Evolutionary conservation across 2,888 invertebrate species (phyloP), one percentile per base, ranked within the genome.

Genomic region (Nomada ferruginata): DNA sequence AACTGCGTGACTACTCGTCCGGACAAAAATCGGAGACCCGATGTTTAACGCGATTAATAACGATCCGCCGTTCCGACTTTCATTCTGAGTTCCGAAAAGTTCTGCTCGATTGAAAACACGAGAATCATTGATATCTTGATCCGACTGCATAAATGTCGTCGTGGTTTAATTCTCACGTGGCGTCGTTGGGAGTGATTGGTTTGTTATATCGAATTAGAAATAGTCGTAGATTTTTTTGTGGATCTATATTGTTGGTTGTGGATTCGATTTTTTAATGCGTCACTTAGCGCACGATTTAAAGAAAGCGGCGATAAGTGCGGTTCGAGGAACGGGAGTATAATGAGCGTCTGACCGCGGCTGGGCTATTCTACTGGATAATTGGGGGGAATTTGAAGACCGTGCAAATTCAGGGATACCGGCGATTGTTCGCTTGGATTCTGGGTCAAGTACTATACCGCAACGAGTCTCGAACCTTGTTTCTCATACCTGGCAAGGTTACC

Each of bases 401-500:
- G 75, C 76, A 68, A 77, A 61, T 77, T 64, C 61, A 47, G 50
- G 71, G 74, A 83, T 65, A 26, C 68, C 65, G 55, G 18, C 71
- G 69, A 80, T 83, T 83, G 84, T 84, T 76, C 71, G 55, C 13
- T 57, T 63, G 70, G 47, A 88, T 90, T 89, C 86, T 89, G 84
- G 90, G 89, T 90, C 88, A 88, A 87, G 83, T 81, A 77, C 88
- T 84, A 75, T 86, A 80, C 63, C 55, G 84, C 65, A 69, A 42
- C 66, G 79, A 85, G 85, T 79, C 87, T 84, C 86, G 87, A 85
- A 82, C 80, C 82, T 85, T 79, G 85, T 82, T 88, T 89, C 88
- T 89, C 85, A 87, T 88, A 87, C 85, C 85, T 85, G 90, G 87
- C 90, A 90, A 90, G 90, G 90, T 90, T 86, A 86, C 83, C 69